Base-by-base conservation (phyloP, 2,113 vertebrate species). In the Eolophus roseicapilla region DNA sequence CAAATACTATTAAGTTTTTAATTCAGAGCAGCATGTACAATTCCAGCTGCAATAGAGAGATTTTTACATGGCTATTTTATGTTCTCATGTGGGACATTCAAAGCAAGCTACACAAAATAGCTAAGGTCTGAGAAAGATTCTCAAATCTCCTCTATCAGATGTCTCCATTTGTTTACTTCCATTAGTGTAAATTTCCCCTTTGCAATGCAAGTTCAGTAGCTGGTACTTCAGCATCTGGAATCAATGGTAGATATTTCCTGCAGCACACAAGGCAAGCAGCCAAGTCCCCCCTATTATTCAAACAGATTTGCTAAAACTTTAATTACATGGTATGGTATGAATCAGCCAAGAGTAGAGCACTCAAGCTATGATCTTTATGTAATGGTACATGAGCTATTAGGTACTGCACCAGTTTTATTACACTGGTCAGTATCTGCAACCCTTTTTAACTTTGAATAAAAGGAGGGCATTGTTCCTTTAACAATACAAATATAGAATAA, bases 171-270 rank as follows among this genome's bases (percentile, higher is more conserved):
- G 92, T 95, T 97, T 97, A 96, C 95, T 95, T 95, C 94, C 80
- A 95, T 94, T 95, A 95, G 65, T 84, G 65, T 79, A 95, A 88
- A 94, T 95, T 98, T 97, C 95, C 97, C 97, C 77, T 97, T 93
- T 74, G 85, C 91, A 92, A 69, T 85, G 78, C 67, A 88, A 93
- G 82, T 86, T 96, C 84, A 96, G 96, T 93, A 93, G 90, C 65
- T 93, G 92, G 93, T 92, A 93, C 82, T 95, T 93, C 53, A 93
- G 93, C 96, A 92, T 96, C 88, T 93, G 88, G 86, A 96, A 93
- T 95, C 88, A 92, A 93, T 59, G 84, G 93, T 65, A 90, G 88
- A 91, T 81, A 95, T 78, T 97, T 97, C 96, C 96, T 96, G 96
- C 88, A 94, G 94, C 63, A 88, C n/a, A 47, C 44, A 82, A 73